Evolutionary conservation across 2,113 vertebrate genomes (phyloP).

Genomic region (Crotalus horridus): DNA sequence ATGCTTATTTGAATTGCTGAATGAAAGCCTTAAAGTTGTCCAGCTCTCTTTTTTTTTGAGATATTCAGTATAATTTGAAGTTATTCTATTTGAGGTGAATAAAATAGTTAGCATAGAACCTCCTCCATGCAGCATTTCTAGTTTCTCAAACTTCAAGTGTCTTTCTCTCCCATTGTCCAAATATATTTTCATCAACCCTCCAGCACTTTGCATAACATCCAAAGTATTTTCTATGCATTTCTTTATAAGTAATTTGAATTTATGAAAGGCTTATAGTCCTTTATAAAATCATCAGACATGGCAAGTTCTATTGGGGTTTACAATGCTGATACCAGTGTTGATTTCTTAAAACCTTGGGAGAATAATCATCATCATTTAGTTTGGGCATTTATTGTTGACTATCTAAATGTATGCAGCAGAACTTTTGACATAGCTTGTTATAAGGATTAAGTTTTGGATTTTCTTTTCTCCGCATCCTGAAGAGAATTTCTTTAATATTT

Average conservation of each 20-base stretch:
- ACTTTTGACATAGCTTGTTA: neutral
- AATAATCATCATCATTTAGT: neutral
- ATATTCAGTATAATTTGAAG: neutral
- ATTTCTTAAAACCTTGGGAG: neutral
- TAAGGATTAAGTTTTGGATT: neutral
- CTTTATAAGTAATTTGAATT: neutral
- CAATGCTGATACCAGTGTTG: neutral
- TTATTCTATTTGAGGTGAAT: neutral
- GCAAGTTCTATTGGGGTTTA: neutral
- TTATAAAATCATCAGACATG: neutral
- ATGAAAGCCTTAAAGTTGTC: neutral
- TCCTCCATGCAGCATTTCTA: neutral
- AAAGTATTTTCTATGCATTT: neutral
- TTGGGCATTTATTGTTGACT: neutral
- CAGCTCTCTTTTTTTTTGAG: neutral
- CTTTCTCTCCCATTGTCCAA: neutral
- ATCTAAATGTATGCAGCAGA: neutral
- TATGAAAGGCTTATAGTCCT: neutral
- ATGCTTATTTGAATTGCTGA: neutral
- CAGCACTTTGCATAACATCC: neutral
- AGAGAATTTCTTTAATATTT: conserved; percentile 68
- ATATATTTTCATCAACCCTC: neutral
- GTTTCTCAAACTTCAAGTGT: neutral
- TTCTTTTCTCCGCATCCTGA: neutral
- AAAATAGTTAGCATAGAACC: neutral